phyloP scores from a whole-genome alignment of 2,888 invertebrate species.

The Agelastica alni region DNA sequence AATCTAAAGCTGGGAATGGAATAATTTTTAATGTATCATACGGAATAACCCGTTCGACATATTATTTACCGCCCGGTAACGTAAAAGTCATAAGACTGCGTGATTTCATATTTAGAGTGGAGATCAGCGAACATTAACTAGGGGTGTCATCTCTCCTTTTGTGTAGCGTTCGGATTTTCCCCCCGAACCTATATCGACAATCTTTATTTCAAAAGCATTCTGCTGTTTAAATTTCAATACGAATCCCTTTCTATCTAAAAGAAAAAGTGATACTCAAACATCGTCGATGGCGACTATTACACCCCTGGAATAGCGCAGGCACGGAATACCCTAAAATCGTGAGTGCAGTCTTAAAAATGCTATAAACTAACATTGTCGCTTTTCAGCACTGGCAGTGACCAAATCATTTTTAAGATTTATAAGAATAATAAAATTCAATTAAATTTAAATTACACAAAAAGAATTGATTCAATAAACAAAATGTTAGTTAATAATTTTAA shows the following conservation, averaged over 20 bases:
- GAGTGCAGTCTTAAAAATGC: too few species aligned
- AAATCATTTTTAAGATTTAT: too few species aligned
- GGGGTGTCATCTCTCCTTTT: slow-evolving; percentile 41
- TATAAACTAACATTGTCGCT: too few species aligned
- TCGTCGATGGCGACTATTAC: slow-evolving; percentile 40
- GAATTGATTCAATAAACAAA: too few species aligned
- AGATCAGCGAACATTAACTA: slow-evolving; percentile 42
- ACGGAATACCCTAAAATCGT: too few species aligned
- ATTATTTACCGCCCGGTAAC: slow-evolving; percentile 49
- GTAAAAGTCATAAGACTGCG: slow-evolving; percentile 41
- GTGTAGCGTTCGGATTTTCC: slow-evolving; percentile 42
- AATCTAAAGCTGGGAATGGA: too few species aligned
- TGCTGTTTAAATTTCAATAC: slow-evolving; percentile 45
- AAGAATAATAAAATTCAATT: too few species aligned
- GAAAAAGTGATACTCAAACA: slow-evolving; percentile 44
- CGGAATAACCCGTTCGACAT: slow-evolving; percentile 40
- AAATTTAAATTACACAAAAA: too few species aligned
- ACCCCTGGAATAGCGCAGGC: slow-evolving; percentile 41
- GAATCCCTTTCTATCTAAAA: slow-evolving; percentile 41
- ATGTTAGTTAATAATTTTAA: too few species aligned
- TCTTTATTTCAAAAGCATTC: slow-evolving; percentile 45
- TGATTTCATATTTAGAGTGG: slow-evolving; percentile 45
- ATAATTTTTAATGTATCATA: slow-evolving; percentile 18
- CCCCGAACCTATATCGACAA: slow-evolving; percentile 41
- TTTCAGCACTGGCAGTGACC: too few species aligned